Evolutionary conservation across 1,140 invertebrate species (phyloP).

Genomic region (Macrostomum lignano): DNA sequence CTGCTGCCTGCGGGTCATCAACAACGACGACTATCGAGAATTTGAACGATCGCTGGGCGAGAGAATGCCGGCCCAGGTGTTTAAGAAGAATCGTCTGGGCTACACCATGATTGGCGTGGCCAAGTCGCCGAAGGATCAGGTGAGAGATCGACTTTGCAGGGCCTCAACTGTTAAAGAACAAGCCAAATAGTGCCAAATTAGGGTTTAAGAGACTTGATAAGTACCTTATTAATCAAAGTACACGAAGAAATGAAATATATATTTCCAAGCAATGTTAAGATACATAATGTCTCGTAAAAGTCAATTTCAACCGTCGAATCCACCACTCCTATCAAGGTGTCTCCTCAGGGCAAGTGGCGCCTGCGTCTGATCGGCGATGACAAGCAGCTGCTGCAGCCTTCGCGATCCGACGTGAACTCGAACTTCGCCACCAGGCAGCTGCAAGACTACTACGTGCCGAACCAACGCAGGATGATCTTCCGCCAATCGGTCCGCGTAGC

Average conservation of each 20-base stretch:
- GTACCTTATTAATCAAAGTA: too few relatives aligned
- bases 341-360: conserved; percentile 16
- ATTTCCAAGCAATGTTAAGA: too few relatives aligned
- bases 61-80: conserved; percentile 22
- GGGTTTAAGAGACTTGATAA: too few relatives aligned
- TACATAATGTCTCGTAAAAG: too few relatives aligned
- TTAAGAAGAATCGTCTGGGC: conserved; percentile 28
- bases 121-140: too few relatives aligned
- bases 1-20: conserved; percentile 21
- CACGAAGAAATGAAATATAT: too few relatives aligned
- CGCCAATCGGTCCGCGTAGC: conserved; percentile 14
- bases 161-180: too few relatives aligned
- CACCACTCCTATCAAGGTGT: too few relatives aligned
- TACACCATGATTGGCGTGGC: conserved; percentile 14
- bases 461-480: conserved; percentile 19
- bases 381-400: conserved; percentile 11
- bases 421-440: conserved; percentile 18
- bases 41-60: conserved; percentile 23
- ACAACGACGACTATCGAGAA: conserved; percentile 24
- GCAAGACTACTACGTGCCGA: conserved; percentile 24
- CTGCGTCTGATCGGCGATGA: conserved; percentile 25
- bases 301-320: too few relatives aligned
- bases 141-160: too few relatives aligned
- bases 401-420: conserved; percentile 17
- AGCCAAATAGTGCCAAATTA: too few relatives aligned